A percentile compares a stretch with the other conserved stretches of the same genome.
phyloP scores from a whole-genome alignment of 2,113 vertebrate species.

The Paralichthys olivaceus region DNA sequence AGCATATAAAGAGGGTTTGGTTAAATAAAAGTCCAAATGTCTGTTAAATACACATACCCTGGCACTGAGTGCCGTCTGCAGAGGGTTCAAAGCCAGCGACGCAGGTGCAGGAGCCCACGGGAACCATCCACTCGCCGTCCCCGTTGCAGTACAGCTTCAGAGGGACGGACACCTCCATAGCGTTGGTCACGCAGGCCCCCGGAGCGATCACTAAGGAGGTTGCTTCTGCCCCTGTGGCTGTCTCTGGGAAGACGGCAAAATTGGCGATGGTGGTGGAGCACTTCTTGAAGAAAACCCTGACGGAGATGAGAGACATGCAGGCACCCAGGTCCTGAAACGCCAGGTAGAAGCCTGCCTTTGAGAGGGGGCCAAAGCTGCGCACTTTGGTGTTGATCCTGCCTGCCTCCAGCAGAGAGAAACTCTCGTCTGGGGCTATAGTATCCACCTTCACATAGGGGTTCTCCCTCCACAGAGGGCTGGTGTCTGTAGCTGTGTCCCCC shows the following conservation, averaged over 20 bases:
- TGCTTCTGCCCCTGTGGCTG: conserved; percentile 93
- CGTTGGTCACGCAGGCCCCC: conserved; percentile 92
- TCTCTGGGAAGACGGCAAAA: conserved; percentile 96
- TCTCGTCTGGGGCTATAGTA: conserved; percentile 97
- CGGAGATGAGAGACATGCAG: conserved; percentile 98
- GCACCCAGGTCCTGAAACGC: conserved; percentile 98
- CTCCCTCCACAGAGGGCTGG: conserved; percentile 96
- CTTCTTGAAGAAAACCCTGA: conserved; percentile 97
- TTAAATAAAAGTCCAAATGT: conserved; percentile 66
- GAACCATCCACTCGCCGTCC: conserved; percentile 99
- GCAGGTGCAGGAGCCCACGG: conserved; percentile 95
- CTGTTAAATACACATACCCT: conserved; percentile 83
- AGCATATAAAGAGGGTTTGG: conserved; percentile 70
- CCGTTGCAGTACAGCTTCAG: conserved; percentile 98
- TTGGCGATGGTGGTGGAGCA: conserved; percentile 95
- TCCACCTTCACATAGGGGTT: conserved; percentile 99
- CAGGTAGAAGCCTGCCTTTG: conserved; percentile 95
- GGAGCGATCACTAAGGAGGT: conserved; percentile 97
- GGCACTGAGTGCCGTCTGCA: conserved; percentile 92
- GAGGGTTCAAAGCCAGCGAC: conserved; percentile 90
- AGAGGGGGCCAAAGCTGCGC: conserved; percentile 97
- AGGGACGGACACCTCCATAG: conserved; percentile 94
- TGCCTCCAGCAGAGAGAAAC: conserved; percentile 92
- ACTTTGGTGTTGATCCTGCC: conserved; percentile 97
- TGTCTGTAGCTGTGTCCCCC: conserved; percentile 89